Conservation (phyloP, 2,888 invertebrate species). For the Dryobotodes eremita region DNA sequence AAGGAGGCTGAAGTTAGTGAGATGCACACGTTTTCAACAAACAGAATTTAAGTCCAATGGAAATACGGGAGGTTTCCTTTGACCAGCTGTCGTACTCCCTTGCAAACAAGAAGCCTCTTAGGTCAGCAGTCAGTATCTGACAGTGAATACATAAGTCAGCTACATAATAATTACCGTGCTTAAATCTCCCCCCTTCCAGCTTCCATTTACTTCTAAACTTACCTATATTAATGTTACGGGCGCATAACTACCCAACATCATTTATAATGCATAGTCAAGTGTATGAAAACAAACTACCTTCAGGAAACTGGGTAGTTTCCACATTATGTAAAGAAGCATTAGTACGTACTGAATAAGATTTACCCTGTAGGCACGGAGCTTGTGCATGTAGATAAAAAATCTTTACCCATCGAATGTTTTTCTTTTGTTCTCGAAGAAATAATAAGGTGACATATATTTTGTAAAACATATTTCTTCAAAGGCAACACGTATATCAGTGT, state of each 20-base stretch:
- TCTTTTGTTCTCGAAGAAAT: constrained; percentile 43
- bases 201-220: constrained; percentile 26
- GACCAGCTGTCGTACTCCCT: neutral
- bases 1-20: constrained; percentile 27
- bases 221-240: constrained; percentile 25
- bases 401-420: constrained; percentile 19
- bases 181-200: constrained; percentile 24
- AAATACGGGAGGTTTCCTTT: constrained; percentile 23
- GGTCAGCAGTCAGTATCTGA: constrained; percentile 1
- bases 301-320: constrained; percentile 31
- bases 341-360: constrained; percentile 28
- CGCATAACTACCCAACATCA: constrained; percentile 21
- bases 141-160: neutral
- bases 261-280: constrained; percentile 41
- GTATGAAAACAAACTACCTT: constrained; percentile 43
- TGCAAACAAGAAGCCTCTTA: neutral
- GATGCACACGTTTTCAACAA: constrained; percentile 34
- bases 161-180: constrained; percentile 11
- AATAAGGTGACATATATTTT: constrained; percentile 46
- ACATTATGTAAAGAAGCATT: constrained; percentile 36
- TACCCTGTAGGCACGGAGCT: neutral
- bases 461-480: constrained; percentile 41
- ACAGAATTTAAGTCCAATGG: constrained; percentile 34
- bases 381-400: constrained; percentile 9
- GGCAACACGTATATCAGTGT: constrained; percentile 20